These are phyloP conservation scores for Odontomachus brunneus DNA, from an alignment of 1,140 invertebrate species.

Conservation along the genomic window DNA sequence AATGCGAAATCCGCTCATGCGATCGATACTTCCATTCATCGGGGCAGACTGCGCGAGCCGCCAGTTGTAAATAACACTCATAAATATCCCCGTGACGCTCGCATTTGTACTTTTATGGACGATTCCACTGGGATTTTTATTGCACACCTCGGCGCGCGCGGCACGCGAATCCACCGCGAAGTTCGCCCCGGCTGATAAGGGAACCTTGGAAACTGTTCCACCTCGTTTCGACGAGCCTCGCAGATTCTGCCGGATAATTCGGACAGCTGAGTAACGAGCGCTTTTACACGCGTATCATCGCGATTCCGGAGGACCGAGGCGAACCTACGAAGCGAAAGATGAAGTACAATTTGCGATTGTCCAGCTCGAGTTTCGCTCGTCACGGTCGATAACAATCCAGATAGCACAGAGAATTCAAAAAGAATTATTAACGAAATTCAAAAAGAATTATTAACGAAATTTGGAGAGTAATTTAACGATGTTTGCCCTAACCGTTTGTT, in stretches of 20 bases:
- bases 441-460: too few species aligned
- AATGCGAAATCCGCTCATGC: not conserved
- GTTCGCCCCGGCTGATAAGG: not conserved
- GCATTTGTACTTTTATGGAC: not conserved
- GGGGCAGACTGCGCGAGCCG: not conserved
- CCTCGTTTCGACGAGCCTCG: not conserved
- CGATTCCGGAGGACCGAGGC: not conserved
- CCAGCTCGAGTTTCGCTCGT: not conserved
- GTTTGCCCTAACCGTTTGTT: too few species aligned
- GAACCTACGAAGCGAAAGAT: not conserved
- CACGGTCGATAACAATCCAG: too few species aligned
- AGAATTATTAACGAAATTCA: too few species aligned
- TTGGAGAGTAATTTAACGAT: too few species aligned
- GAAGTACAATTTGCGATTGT: not conserved
- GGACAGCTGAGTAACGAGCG: not conserved
- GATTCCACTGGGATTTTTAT: constrained; percentile 9
- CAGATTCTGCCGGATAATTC: not conserved
- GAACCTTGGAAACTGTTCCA: not conserved
- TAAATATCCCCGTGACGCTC: not conserved
- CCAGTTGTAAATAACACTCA: constrained; percentile 14
- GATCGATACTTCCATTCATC: constrained; percentile 11
- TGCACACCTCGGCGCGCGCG: not conserved
- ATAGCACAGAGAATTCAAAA: too few species aligned
- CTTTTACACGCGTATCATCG: not conserved
- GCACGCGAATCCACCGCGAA: constrained; percentile 16